A percentile compares a stretch with the other conserved stretches of the same genome.
Conservation (phyloP, 2,888 invertebrate genomes). For the Drosophila acutilabella region DNA sequence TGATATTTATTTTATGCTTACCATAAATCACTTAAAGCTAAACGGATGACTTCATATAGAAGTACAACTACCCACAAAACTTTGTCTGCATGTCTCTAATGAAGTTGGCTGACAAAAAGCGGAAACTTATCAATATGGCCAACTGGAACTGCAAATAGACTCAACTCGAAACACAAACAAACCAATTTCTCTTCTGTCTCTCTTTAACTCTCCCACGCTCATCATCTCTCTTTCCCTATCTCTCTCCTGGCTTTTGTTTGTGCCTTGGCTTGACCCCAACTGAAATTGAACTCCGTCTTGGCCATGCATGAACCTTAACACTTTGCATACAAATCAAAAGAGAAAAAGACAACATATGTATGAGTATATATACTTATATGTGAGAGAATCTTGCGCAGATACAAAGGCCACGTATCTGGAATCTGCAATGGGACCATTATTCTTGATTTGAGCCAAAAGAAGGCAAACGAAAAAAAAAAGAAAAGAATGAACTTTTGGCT, state of each 20-base stretch:
- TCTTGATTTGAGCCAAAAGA: constrained; percentile 70
- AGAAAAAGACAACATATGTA: constrained; percentile 46
- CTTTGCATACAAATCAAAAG: constrained; percentile 77
- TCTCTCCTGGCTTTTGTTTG: not conserved
- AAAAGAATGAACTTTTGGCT: constrained; percentile 49
- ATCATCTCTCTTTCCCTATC: constrained; percentile 28
- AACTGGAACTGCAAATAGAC: constrained; percentile 66
- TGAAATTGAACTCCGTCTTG: constrained; percentile 71
- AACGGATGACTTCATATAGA: constrained; percentile 37
- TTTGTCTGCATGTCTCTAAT: constrained; percentile 60
- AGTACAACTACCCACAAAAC: constrained; percentile 43
- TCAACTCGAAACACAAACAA: constrained; percentile 64
- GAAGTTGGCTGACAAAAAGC: constrained; percentile 62
- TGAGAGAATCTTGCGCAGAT: constrained; percentile 31
- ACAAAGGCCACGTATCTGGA: constrained; percentile 48
- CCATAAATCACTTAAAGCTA: constrained; percentile 45
- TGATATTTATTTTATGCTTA: constrained; percentile 20
- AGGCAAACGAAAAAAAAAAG: not conserved
- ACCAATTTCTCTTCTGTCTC: constrained; percentile 40
- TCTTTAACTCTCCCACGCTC: not conserved
- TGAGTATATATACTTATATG: not conserved
- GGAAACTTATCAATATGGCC: constrained; percentile 74
- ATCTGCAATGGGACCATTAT: constrained; percentile 77
- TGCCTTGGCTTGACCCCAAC: constrained; percentile 36
- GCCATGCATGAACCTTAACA: constrained; percentile 66